Evolutionary conservation across 2,888 invertebrate species (phyloP), one percentile per base, ranked within the genome.

Genomic region (Scotopteryx bipunctaria): DNA sequence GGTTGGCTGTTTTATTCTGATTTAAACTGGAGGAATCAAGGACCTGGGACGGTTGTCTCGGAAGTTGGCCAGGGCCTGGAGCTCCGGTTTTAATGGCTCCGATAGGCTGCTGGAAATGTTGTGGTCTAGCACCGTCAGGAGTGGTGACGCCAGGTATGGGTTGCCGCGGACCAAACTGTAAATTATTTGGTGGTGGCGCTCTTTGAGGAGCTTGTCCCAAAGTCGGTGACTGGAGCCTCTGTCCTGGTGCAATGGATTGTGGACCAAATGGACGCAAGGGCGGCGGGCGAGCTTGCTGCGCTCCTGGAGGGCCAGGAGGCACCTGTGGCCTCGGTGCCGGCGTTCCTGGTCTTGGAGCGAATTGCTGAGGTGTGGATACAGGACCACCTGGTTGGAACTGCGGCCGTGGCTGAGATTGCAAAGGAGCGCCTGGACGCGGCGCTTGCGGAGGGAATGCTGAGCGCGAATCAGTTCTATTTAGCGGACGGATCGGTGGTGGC

Each of bases 141-240:
- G 88, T 89, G 1, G 75, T 73, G 8, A 71, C 76, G 45, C 71
- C 69, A 1, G 74, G 70, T 48, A 78, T 68, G 8, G 84, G 85
- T 58, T 89, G 90, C 62, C 91, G 80, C 5, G 91, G 91, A 42
- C 89, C 91, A 58, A 89, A 89, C 66, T 89, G 89, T 27, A 90
- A 71, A 61, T 83, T 88, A 57, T 81, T 88, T 27, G 92, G 91
- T 41, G 86, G 86, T 58, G 84, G 83, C 62, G 85, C 83, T 64
- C 92, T 81, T 64, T 83, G 85, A 11, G 73, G 74, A 27, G 76
- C 76, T 53, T 81, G 86, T 11, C 69, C 59, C 36, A 74, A 62
- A 27, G 76, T 75, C 8, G 81, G 82, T 32, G 80, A 76, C 49
- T 82, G 85, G 13, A 81, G 81, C 56, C 85, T 76, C 5, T 74